Evolutionary conservation across 1,140 invertebrate genomes (phyloP).

Genomic region (Lepidurus packardi): DNA sequence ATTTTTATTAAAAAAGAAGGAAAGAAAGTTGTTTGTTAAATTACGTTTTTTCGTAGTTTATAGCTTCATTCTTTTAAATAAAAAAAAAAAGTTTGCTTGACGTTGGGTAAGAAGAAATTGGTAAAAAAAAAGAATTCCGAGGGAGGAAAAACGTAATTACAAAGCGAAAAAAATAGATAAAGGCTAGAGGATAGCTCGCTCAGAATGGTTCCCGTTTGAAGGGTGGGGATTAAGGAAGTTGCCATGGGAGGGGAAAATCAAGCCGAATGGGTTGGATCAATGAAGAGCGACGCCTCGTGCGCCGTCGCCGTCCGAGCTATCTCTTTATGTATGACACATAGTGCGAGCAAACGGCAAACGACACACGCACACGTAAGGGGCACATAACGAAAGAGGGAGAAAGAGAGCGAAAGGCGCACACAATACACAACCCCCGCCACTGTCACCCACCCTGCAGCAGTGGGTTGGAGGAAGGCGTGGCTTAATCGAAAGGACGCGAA

Average conservation of each 20-base stretch:
- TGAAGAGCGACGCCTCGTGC: constrained; percentile 7
- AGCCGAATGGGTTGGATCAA: neutral
- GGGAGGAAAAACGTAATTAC: neutral
- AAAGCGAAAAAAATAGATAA: neutral
- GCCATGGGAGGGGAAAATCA: neutral
- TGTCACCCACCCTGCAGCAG: neutral
- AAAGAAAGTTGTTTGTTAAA: too few species aligned
- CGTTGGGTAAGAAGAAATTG: neutral
- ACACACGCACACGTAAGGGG: neutral
- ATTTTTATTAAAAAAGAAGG: too few species aligned
- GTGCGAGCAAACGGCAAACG: neutral
- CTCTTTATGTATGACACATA: neutral
- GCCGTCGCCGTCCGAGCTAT: neutral
- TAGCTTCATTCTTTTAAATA: neutral
- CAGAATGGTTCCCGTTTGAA: neutral
- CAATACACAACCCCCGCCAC: neutral
- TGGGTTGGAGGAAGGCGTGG: neutral
- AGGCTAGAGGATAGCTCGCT: neutral
- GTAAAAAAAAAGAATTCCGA: neutral
- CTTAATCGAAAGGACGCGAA: neutral
- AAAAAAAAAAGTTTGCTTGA: neutral
- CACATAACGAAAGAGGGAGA: too few species aligned
- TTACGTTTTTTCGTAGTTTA: too few species aligned
- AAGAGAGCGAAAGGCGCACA: neutral
- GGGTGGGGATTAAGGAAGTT: neutral